Percentiles rank a stretch among this genome's conserved stretches.
phyloP scores from a whole-genome alignment of 2,888 invertebrate species.

The Himalopsyche tibetana region DNA sequence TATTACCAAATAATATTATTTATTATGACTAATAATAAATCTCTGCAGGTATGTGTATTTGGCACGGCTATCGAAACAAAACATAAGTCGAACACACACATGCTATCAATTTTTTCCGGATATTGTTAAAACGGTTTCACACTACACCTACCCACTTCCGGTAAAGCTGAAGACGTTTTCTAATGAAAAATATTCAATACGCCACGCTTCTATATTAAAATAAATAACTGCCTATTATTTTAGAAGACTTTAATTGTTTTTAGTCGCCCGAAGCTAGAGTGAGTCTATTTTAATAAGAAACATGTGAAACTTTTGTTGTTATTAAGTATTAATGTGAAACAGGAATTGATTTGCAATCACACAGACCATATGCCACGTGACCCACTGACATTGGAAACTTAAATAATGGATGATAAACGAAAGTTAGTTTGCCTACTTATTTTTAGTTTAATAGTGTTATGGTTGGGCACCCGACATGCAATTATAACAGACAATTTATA shows the following conservation, averaged over 20 bases:
- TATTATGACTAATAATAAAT: too few species aligned
- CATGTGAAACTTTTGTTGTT: not conserved
- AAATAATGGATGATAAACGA: not conserved
- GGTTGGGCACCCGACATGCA: not conserved
- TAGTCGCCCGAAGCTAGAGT: not conserved
- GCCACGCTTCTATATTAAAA: not conserved
- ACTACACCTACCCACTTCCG: not conserved
- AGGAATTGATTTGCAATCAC: constrained; percentile 6
- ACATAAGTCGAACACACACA: not conserved
- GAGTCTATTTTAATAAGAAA: not conserved
- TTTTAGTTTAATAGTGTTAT: not conserved
- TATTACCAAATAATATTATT: not conserved
- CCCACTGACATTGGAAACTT: not conserved
- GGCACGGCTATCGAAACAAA: not conserved
- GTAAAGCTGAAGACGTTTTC: not conserved
- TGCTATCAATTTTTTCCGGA: not conserved
- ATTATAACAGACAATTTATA: too few species aligned
- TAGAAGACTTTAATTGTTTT: not conserved
- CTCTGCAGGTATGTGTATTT: not conserved
- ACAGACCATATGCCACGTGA: not conserved
- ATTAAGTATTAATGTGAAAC: not conserved
- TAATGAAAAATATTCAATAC: not conserved
- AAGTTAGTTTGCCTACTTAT: constrained; percentile 17
- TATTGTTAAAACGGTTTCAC: not conserved
- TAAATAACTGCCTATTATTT: constrained; percentile 10